Percentiles rank a stretch among this genome's conserved stretches.
phyloP scores from a whole-genome alignment of 2,888 invertebrate species.

The Papilio demoleus region DNA sequence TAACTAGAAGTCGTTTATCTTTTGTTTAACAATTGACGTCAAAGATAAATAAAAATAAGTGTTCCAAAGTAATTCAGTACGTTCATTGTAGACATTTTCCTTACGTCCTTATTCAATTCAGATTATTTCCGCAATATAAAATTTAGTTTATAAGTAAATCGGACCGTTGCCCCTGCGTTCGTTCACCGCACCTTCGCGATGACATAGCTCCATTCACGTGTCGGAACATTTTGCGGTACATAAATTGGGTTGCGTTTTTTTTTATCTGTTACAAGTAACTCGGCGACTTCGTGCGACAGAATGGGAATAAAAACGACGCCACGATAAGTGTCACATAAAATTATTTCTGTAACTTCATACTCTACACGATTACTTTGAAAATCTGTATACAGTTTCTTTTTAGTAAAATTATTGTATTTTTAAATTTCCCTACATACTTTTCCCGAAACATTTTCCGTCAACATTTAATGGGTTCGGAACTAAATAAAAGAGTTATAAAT shows the following conservation, averaged over 20 bases:
- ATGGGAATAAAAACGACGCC: constrained; percentile 18
- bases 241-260: constrained; percentile 37
- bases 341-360: constrained; percentile 8
- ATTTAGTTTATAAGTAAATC: constrained; percentile 53
- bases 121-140: constrained; percentile 61
- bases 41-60: constrained; percentile 2
- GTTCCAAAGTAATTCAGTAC: constrained; percentile 2
- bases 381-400: constrained; percentile 2
- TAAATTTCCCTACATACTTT: too few relatives aligned
- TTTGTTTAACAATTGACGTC: constrained; percentile 13
- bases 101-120: constrained; percentile 49
- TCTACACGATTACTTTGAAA: neutral
- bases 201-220: constrained; percentile 45
- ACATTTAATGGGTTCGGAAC: too few relatives aligned
- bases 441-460: too few relatives aligned
- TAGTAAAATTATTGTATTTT: neutral
- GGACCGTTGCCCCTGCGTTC: constrained; percentile 56
- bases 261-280: constrained; percentile 28
- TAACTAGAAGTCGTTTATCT: neutral
- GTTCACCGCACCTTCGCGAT: constrained; percentile 54
- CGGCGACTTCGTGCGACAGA: constrained; percentile 17
- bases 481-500: neutral
- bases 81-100: constrained; percentile 18
- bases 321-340: constrained; percentile 3
- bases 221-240: constrained; percentile 36